Evolutionary conservation across 2,888 invertebrate species (phyloP).

Genomic region (Pristionchus fissidentatus): DNA sequence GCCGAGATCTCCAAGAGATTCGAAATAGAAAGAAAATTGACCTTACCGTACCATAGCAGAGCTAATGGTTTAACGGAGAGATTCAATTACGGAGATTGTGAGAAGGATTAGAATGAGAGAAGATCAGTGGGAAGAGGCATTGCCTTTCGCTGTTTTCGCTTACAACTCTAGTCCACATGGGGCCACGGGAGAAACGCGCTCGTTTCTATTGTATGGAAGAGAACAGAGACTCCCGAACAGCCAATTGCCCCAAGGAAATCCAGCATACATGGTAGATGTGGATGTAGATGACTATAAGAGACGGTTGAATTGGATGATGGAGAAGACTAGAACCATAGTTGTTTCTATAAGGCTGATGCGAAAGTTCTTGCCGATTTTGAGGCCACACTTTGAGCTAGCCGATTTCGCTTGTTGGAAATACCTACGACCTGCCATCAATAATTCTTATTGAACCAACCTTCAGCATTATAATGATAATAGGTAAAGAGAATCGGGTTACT

Average conservation of each 20-base stretch:
- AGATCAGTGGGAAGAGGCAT: slow-evolving; percentile 41
- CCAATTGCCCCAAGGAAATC: background rate
- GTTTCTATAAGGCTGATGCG: too few species aligned
- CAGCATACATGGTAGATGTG: background rate
- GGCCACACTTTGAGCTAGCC: too few species aligned
- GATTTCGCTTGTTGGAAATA: too few species aligned
- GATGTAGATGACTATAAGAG: background rate
- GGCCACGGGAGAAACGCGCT: background rate
- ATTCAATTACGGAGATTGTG: slow-evolving; percentile 52
- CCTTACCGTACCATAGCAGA: slow-evolving; percentile 55
- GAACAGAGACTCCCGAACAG: background rate
- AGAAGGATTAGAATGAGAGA: slow-evolving; percentile 50
- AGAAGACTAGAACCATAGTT: background rate
- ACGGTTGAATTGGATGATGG: slow-evolving; percentile 23
- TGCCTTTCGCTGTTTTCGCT: slow-evolving; percentile 2
- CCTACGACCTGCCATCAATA: too few species aligned
- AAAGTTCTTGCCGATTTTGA: too few species aligned
- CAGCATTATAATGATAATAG: too few species aligned
- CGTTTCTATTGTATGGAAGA: background rate
- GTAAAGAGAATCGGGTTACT: too few species aligned
- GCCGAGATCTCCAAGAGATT: slow-evolving; percentile 46
- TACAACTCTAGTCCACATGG: slow-evolving; percentile 8
- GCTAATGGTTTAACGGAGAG: slow-evolving; percentile 58
- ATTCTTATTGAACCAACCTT: too few species aligned
- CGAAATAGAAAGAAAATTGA: slow-evolving; percentile 39